phyloP scores from a whole-genome alignment of 2,113 vertebrate species.

The Pseudorectes ferrugineus region DNA sequence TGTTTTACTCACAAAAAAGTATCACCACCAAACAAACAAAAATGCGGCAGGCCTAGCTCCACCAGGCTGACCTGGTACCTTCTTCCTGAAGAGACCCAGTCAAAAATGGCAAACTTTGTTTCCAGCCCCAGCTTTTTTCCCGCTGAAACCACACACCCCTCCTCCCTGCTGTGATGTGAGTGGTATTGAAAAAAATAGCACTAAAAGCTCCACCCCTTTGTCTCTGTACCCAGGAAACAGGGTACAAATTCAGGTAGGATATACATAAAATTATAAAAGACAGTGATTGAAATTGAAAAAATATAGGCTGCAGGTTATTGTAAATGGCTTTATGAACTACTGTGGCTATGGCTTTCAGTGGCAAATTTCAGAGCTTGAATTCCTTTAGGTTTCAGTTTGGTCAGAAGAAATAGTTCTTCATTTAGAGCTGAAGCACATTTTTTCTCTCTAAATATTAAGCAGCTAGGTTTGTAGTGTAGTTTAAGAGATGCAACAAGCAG shows the following conservation, averaged over 20 bases:
- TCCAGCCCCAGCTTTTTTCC: background rate
- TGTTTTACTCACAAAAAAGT: background rate
- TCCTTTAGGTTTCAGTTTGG: background rate
- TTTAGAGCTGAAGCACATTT: background rate
- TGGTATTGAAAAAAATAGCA: background rate
- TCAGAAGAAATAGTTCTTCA: background rate
- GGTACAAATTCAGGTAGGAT: background rate
- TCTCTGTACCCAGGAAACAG: background rate
- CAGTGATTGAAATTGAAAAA: background rate
- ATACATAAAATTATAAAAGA: background rate
- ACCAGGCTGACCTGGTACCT: background rate
- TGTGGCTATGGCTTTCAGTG: background rate
- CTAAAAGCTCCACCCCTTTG: background rate
- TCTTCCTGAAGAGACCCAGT: background rate
- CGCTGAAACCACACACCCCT: background rate
- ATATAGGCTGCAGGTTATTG: background rate
- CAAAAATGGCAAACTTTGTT: background rate
- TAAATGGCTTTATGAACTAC: background rate
- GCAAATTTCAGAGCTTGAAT: background rate
- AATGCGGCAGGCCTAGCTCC: rapidly evolving
- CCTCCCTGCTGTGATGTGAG: background rate
- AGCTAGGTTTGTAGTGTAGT: background rate
- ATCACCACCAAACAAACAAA: background rate
- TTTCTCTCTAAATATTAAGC: background rate
- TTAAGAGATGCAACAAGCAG: background rate